These are phyloP conservation scores for Pristionchus maxplancki DNA, from an alignment of 2,888 invertebrate genomes.

Conservation along the genomic window DNA sequence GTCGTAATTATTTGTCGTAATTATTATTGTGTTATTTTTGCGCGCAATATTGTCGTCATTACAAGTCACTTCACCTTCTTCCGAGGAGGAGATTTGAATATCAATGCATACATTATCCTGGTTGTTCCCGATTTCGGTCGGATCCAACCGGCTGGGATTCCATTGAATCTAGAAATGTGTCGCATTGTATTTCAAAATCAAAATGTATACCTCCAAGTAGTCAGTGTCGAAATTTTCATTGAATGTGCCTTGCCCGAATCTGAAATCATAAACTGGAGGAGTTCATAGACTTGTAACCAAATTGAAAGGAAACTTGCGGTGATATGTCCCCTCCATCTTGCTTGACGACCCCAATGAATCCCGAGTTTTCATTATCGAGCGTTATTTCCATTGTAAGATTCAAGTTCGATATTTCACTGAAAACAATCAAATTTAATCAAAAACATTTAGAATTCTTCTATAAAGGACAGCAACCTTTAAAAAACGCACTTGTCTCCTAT, in stretches of 20 bases:
- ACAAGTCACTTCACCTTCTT: no score
- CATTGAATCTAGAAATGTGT: not conserved
- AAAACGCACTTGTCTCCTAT: not conserved
- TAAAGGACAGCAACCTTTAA: no score
- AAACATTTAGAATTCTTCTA: no score
- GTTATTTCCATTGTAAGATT: not conserved
- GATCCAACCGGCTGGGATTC: not conserved
- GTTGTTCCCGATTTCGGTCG: not conserved
- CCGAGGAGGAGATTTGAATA: not conserved
- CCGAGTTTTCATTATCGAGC: not conserved
- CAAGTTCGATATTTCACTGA: not conserved
- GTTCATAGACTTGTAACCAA: not conserved
- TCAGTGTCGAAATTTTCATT: not conserved
- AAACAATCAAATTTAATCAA: no score
- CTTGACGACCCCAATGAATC: not conserved
- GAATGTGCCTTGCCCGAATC: not conserved
- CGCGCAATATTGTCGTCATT: no score
- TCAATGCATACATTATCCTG: not conserved
- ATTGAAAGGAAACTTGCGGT: not conserved
- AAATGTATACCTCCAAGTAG: not conserved
- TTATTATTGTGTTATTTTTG: no score
- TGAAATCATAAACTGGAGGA: no score
- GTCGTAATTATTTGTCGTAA: no score
- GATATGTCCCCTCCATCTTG: not conserved
- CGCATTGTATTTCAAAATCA: not conserved